Base-by-base conservation (phyloP, 2,113 vertebrate species). In the Ammodytes dubius region DNA sequence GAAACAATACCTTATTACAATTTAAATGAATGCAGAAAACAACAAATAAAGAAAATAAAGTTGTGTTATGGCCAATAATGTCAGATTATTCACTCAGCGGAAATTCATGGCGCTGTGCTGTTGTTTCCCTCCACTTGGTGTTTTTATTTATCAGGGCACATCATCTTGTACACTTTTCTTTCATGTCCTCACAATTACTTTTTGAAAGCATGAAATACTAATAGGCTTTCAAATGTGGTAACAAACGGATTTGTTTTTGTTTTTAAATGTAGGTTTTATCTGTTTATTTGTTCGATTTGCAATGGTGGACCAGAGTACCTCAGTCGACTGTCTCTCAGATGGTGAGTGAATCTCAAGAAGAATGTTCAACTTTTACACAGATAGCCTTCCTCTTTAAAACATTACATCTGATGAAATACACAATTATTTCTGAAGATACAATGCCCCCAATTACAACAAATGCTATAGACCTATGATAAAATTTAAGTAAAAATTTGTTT, bases 251-350 rank as follows among this genome's bases (percentile, higher is more conserved):
- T 0, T 3, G 0, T 2, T 78, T 14, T 76, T 77, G 3, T 82
- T 6, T 84, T 65, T 82, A 0, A 88, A 42, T 92, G 83, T 82
- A 99, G 98, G 95, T 99, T 99, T 96, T 99, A 99, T 96, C 95
- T 97, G 39, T 99, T 99, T 95, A 95, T 99, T 95, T 99, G 98
- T 94, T 99, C 98, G 64, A 97, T 99, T 95, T 99, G 98, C 95
- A 99, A 97, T 94, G 96, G 96, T 94, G 98, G 98, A 96, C 97
- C 98, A 84, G 98, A 99, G 96, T 99, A 97, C 96, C 96, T 99
- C 96, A 98, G 96, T 88, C 96, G 98, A 89, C 96, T 99, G 94
- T 96, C 97, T 92, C 95, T 99, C 86, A 96, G 96, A 92, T 99
- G 98, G 98, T 99, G 94, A 96, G 96, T 92, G 43, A 53, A 17